Conservation (phyloP, 2,797 vertebrate species). For the Phylloscopus collybita region DNA sequence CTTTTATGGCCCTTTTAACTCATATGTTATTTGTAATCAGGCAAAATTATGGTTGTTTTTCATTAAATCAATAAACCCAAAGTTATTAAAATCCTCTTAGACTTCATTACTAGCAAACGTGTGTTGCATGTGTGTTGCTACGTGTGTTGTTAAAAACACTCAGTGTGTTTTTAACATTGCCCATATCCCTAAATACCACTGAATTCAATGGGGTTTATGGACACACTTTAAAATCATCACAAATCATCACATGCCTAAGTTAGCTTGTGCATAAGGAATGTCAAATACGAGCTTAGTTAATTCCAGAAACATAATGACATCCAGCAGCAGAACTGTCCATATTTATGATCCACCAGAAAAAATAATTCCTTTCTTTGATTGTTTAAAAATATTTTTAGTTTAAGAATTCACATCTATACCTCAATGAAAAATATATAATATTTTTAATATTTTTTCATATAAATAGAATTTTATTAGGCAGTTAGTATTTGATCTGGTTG, state of each 20-base stretch:
- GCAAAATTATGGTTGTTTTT: background rate
- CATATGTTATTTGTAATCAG: background rate
- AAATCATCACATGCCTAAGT: background rate
- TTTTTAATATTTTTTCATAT: background rate
- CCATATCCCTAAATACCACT: background rate
- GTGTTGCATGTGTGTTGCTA: background rate
- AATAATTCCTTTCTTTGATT: background rate
- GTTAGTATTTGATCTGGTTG: background rate
- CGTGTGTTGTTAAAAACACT: background rate
- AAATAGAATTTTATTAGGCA: background rate
- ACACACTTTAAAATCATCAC: background rate
- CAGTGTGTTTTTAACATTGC: background rate
- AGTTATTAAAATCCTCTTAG: constrained; percentile 7
- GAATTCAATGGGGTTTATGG: background rate
- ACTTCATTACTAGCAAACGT: background rate
- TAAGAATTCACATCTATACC: background rate
- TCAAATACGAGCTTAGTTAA: background rate
- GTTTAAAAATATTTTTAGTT: background rate
- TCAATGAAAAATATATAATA: background rate
- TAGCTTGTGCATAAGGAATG: background rate
- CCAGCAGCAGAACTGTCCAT: background rate
- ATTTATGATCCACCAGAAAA: background rate
- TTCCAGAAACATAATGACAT: background rate
- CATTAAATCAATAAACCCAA: background rate
- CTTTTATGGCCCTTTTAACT: background rate